These are phyloP conservation scores for Leptinotarsa tumamoca DNA, from an alignment of 2,888 invertebrate genomes.

Conservation along the genomic window DNA sequence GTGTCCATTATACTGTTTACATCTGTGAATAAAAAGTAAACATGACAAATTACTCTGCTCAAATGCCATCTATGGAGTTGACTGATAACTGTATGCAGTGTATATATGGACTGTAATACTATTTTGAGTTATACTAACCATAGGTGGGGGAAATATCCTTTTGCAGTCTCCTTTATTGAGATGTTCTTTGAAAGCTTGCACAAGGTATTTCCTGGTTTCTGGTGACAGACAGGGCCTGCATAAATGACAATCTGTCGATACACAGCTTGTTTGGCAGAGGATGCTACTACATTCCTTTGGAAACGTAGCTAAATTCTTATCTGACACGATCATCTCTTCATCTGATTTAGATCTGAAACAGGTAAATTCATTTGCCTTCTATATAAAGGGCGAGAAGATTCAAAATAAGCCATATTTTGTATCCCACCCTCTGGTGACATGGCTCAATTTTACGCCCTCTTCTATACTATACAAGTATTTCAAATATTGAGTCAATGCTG, in stretches of 20 bases:
- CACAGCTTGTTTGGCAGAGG: constrained; percentile 74
- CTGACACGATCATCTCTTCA: constrained; percentile 69
- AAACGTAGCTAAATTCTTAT: constrained; percentile 84
- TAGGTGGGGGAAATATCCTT: constrained; percentile 83
- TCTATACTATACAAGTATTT: no score
- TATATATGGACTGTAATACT: background rate
- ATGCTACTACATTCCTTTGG: constrained; percentile 75
- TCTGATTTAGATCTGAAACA: constrained; percentile 52
- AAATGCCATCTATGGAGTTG: no score
- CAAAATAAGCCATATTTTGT: no score
- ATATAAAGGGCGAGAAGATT: no score
- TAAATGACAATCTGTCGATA: constrained; percentile 76
- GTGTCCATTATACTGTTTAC: no score
- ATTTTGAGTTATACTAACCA: constrained; percentile 63
- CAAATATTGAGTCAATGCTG: no score
- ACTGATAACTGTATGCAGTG: no score
- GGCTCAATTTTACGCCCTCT: no score
- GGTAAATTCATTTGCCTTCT: no score
- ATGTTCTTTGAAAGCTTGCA: constrained; percentile 83
- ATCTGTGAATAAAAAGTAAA: no score
- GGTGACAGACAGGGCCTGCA: constrained; percentile 82
- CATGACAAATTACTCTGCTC: no score
- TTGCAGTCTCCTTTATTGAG: constrained; percentile 83
- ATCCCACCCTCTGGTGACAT: no score
- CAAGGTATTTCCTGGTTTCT: constrained; percentile 71